Conservation (phyloP, 2,888 invertebrate genomes). For the Ethmia dodecea region DNA sequence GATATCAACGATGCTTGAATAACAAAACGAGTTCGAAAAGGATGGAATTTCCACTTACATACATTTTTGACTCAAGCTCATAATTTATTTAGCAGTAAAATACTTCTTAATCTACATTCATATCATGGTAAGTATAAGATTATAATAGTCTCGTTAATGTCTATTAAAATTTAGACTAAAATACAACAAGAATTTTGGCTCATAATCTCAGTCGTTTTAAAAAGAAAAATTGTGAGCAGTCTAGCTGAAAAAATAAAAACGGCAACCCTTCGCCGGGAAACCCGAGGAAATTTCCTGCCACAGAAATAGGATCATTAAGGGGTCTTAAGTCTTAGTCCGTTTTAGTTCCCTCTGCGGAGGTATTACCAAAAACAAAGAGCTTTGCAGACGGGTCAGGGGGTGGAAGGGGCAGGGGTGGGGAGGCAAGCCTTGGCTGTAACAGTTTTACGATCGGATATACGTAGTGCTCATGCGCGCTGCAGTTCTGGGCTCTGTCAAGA, state of each 20-base stretch:
- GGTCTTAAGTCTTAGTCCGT: constrained; percentile 65
- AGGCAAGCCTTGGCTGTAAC: constrained; percentile 52
- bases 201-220: no score
- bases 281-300: constrained; percentile 47
- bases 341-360: constrained; percentile 51
- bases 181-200: no score
- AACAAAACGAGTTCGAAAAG: no score
- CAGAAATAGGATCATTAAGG: constrained; percentile 63
- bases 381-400: constrained; percentile 49
- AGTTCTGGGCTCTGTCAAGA: constrained; percentile 22
- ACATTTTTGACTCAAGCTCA: no score
- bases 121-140: no score
- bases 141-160: no score
- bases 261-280: constrained; percentile 45
- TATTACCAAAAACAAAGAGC: constrained; percentile 71
- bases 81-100: no score
- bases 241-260: constrained; percentile 9
- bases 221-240: constrained; percentile 1
- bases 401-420: constrained; percentile 22
- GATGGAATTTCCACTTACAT: no score
- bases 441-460: constrained; percentile 72
- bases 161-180: no score
- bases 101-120: no score
- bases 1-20: constrained; percentile 39
- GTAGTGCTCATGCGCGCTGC: constrained; percentile 18